Evolutionary conservation across 2,113 vertebrate species (phyloP).

Genomic region (Neotragus moschatus): DNA sequence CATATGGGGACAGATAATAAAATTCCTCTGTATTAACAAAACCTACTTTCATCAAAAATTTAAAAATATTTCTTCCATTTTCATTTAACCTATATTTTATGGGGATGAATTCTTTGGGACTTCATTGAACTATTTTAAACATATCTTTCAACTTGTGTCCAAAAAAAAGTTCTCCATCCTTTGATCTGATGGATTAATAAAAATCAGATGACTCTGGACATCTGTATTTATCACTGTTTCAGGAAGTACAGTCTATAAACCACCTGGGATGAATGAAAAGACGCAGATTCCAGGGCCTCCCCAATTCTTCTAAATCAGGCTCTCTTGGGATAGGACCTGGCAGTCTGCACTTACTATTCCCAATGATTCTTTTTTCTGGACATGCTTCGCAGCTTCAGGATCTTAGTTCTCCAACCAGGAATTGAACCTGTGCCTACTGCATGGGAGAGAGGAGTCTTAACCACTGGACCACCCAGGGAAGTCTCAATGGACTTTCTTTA

Average conservation of each 20-base stretch:
- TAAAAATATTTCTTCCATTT: not conserved
- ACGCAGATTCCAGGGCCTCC: not conserved
- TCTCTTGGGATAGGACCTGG: not conserved
- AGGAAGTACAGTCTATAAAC: not conserved
- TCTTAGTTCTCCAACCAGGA: not conserved
- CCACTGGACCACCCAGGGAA: not conserved
- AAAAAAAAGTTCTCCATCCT: constrained; percentile 5
- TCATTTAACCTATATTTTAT: not conserved
- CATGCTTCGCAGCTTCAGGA: not conserved
- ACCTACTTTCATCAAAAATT: not conserved
- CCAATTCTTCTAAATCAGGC: not conserved
- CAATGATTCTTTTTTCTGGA: not conserved
- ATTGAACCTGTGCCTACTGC: not conserved
- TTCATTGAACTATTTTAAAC: constrained; percentile 17
- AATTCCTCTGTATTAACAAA: not conserved
- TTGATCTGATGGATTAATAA: constrained; percentile 29
- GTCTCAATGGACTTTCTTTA: not conserved
- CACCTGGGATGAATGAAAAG: not conserved
- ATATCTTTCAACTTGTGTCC: constrained; percentile 31
- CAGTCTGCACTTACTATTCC: not conserved
- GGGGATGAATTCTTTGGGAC: not conserved
- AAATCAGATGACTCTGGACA: constrained; percentile 32
- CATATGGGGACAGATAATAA: not conserved
- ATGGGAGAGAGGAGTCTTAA: not conserved
- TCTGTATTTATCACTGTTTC: not conserved